Evolutionary conservation across 1,140 invertebrate genomes (phyloP).

Genomic region (Lasioglossum albipes): DNA sequence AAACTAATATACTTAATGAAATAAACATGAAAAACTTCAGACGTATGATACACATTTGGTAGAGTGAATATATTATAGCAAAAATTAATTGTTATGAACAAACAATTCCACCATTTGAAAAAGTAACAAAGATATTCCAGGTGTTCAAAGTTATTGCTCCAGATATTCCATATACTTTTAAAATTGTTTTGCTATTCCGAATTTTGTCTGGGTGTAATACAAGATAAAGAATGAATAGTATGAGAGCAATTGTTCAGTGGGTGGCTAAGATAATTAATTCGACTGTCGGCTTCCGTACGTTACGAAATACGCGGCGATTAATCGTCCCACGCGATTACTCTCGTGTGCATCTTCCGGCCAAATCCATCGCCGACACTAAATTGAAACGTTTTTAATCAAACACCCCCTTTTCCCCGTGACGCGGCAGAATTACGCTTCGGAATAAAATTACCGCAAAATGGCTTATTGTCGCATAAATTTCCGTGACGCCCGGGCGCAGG

Average conservation of each 20-base stretch:
- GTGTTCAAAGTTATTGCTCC: no score
- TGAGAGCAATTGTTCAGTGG: neutral
- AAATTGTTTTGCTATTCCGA: no score
- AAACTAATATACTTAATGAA: no score
- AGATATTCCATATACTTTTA: no score
- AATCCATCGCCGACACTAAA: neutral
- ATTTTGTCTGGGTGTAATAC: no score
- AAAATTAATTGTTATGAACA: no score
- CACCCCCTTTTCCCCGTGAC: neutral
- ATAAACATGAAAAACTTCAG: no score
- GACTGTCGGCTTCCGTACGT: neutral
- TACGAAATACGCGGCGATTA: neutral
- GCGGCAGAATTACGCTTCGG: conserved; percentile 1
- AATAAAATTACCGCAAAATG: neutral
- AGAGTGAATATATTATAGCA: no score
- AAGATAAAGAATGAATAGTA: neutral
- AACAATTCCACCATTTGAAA: no score
- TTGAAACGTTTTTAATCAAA: conserved; percentile 34
- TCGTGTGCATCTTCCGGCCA: neutral
- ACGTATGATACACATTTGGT: no score
- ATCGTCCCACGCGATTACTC: neutral
- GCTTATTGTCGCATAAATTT: conserved; percentile 22
- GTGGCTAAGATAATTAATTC: neutral
- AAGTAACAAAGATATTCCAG: no score
- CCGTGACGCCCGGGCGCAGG: neutral